Conservation (phyloP, 2,113 vertebrate species). For the Candoia aspera region DNA sequence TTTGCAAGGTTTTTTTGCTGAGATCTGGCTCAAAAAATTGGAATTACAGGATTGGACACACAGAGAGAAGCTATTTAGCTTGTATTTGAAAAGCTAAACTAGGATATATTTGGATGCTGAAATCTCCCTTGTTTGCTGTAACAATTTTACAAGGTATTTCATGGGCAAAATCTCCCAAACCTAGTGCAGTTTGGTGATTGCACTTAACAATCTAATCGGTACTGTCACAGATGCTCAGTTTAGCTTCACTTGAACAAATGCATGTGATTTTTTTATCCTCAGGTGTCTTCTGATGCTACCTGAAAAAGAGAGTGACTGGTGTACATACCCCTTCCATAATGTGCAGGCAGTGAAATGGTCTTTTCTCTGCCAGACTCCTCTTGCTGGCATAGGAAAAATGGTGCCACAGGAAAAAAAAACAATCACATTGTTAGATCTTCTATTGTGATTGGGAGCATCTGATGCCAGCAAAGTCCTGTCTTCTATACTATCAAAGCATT, state of each 20-base stretch:
- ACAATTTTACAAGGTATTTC: slow-evolving; percentile 8
- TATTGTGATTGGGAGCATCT: background rate
- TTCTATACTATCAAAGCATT: background rate
- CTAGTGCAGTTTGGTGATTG: background rate
- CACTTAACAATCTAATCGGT: background rate
- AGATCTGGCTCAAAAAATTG: slow-evolving; percentile 11
- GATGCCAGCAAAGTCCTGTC: background rate
- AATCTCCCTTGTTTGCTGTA: background rate
- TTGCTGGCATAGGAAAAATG: background rate
- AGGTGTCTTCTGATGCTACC: background rate
- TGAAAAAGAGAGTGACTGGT: background rate
- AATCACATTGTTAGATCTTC: background rate
- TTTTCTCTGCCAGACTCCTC: background rate
- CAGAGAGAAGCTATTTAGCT: background rate
- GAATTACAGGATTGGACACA: background rate
- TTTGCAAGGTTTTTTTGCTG: background rate
- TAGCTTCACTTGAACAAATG: background rate
- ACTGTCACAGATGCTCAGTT: background rate
- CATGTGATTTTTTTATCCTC: background rate
- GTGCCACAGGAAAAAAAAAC: background rate
- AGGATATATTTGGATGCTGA: background rate
- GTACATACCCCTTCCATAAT: background rate
- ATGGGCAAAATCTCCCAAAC: background rate
- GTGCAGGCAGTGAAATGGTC: background rate
- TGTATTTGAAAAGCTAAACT: slow-evolving; percentile 1